phyloP scores from a whole-genome alignment of 2,888 invertebrate genomes.

The Xanthorhoe designata region DNA sequence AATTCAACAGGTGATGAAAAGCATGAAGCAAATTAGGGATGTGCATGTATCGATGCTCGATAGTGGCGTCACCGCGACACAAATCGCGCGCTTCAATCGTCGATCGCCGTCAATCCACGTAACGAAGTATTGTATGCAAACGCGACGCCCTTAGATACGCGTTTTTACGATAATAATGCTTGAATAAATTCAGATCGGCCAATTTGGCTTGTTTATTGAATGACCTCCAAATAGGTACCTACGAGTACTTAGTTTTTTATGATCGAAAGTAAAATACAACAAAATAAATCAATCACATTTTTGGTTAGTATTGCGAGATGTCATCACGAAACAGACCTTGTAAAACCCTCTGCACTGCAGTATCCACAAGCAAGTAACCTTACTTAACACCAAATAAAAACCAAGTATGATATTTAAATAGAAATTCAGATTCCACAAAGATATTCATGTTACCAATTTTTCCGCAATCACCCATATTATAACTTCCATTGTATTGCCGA shows the following conservation, averaged over 20 bases:
- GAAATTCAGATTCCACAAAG: slow-evolving; percentile 25
- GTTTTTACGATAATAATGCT: slow-evolving; percentile 53
- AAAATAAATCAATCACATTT: background rate
- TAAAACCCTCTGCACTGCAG: background rate
- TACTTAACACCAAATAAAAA: slow-evolving; percentile 17
- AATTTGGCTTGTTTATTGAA: slow-evolving; percentile 34
- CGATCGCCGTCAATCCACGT: slow-evolving; percentile 53
- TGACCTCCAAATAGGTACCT: slow-evolving; percentile 12
- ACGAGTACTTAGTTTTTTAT: background rate
- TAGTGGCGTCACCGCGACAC: slow-evolving; percentile 54
- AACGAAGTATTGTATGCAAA: slow-evolving; percentile 82
- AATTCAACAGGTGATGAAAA: slow-evolving; percentile 66
- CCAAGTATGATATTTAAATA: slow-evolving; percentile 19
- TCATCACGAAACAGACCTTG: background rate
- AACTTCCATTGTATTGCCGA: slow-evolving; percentile 76
- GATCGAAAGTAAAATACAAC: background rate
- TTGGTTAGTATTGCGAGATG: background rate
- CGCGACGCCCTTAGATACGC: slow-evolving; percentile 48
- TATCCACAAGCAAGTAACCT: slow-evolving; percentile 1
- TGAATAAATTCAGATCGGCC: slow-evolving; percentile 43
- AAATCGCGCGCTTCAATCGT: slow-evolving; percentile 66
- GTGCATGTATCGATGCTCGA: slow-evolving; percentile 36
- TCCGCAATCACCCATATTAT: slow-evolving; percentile 78
- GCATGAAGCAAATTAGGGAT: slow-evolving; percentile 69
- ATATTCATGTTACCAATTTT: slow-evolving; percentile 68